A percentile compares a stretch with the other conserved stretches of the same genome.
Evolutionary conservation across 2,888 invertebrate genomes (phyloP).

Genomic region (Habrosyne pyritoides): DNA sequence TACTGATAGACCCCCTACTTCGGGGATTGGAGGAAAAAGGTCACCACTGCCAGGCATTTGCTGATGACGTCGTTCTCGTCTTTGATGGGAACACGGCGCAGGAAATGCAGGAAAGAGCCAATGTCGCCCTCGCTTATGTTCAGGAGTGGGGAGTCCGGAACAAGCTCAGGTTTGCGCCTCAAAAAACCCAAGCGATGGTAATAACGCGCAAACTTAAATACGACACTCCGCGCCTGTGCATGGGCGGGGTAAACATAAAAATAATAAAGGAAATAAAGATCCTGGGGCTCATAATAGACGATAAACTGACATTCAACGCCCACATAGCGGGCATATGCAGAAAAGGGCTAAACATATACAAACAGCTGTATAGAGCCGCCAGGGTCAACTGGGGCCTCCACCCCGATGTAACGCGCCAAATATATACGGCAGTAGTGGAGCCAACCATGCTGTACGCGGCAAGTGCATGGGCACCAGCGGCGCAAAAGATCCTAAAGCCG

Average conservation of each 20-base stretch:
- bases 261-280: constrained; percentile 2
- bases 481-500: too few relatives aligned
- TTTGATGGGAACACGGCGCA: constrained; percentile 12
- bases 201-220: constrained; percentile 5
- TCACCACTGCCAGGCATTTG: constrained; percentile 6
- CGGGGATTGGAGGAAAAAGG: background rate
- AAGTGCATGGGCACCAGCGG: constrained; percentile 9
- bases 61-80: constrained; percentile 16
- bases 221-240: background rate
- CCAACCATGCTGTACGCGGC: constrained; percentile 16
- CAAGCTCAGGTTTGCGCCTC: constrained; percentile 9
- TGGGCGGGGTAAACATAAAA: background rate
- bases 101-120: constrained; percentile 12
- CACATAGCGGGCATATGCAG: background rate
- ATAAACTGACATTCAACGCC: background rate
- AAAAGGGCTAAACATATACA: constrained; percentile 9
- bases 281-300: constrained; percentile 4
- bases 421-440: constrained; percentile 15
- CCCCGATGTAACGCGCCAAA: constrained; percentile 11
- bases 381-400: constrained; percentile 12
- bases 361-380: constrained; percentile 11
- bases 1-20: constrained; percentile 15
- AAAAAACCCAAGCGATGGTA: constrained; percentile 6
- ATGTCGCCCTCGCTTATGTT: background rate
- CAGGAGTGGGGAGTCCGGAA: constrained; percentile 5